Conservation (phyloP, 2,113 vertebrate species). For the Oncorhynchus masou region DNA sequence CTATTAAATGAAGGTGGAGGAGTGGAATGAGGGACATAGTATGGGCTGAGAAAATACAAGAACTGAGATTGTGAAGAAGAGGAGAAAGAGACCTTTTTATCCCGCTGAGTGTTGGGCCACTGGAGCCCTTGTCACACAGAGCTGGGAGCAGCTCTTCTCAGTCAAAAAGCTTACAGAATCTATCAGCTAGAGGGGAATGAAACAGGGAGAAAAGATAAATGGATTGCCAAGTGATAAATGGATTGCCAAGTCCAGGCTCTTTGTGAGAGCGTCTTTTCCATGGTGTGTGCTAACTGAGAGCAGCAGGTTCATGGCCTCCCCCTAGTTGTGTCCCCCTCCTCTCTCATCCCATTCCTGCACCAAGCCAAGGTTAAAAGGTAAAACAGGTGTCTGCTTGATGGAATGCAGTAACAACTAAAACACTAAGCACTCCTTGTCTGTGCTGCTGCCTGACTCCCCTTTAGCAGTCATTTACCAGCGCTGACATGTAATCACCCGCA, state of each 20-base stretch:
- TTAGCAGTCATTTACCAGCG: conserved; percentile 49
- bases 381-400: conserved; percentile 36
- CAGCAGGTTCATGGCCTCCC: not conserved
- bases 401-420: conserved; percentile 14
- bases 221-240: too few relatives aligned
- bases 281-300: not conserved
- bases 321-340: not conserved
- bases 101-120: not conserved
- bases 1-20: conserved; percentile 46
- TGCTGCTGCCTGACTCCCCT: conserved; percentile 19
- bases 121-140: not conserved
- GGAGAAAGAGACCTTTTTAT: too few relatives aligned
- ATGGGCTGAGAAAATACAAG: conserved; percentile 12
- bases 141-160: conserved; percentile 25
- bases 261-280: not conserved
- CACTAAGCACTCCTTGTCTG: conserved; percentile 16
- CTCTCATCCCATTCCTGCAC: not conserved
- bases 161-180: conserved; percentile 29
- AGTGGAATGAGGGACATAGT: conserved; percentile 9
- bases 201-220: conserved; percentile 1
- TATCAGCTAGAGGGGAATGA: conserved; percentile 43
- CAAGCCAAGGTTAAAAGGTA: conserved; percentile 33
- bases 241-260: not conserved
- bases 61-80: not conserved
- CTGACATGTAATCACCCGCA: conserved; percentile 65